A percentile compares a stretch with the other conserved stretches of the same genome.
These are phyloP conservation scores for Ammospiza nelsoni DNA, from an alignment of 2,113 vertebrate genomes.

Conservation along the genomic window DNA sequence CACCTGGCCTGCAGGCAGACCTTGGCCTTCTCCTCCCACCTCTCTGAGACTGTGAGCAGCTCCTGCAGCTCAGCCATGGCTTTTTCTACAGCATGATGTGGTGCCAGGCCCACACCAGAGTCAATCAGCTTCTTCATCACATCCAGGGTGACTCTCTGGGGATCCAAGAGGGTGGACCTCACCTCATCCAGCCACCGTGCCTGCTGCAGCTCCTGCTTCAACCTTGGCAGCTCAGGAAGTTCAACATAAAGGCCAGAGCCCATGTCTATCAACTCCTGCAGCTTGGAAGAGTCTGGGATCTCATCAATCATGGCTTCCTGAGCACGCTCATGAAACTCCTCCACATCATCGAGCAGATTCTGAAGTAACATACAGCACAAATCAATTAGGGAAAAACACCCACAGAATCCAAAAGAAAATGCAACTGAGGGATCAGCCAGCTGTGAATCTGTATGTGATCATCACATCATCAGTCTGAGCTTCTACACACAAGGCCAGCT, in stretches of 20 bases:
- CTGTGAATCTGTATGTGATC: not conserved
- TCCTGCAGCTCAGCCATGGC: constrained; percentile 98
- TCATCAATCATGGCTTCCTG: constrained; percentile 92
- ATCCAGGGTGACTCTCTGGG: constrained; percentile 92
- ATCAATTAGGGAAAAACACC: not conserved
- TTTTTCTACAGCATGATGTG: constrained; percentile 96
- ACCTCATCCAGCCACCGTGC: constrained; percentile 99
- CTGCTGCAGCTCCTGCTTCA: constrained; percentile 96
- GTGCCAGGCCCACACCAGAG: constrained; percentile 93
- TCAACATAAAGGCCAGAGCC: constrained; percentile 94
- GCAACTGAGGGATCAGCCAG: not conserved
- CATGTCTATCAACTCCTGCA: constrained; percentile 91
- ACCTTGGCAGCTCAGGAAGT: constrained; percentile 89
- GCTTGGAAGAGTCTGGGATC: constrained; percentile 91
- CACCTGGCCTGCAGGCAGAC: constrained; percentile 94
- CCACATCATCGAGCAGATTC: constrained; percentile 96
- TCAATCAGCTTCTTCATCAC: constrained; percentile 97
- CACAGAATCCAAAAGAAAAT: not conserved
- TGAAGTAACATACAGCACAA: constrained; percentile 51
- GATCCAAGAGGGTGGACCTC: constrained; percentile 89
- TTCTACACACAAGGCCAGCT: not conserved
- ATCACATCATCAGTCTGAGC: not conserved
- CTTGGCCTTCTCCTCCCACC: constrained; percentile 97
- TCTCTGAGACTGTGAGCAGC: constrained; percentile 94
- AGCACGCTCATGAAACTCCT: constrained; percentile 95